Percentiles rank a stretch among this genome's conserved stretches.
phyloP scores from a whole-genome alignment of 2,113 vertebrate genomes.

The Percopsis transmontana region DNA sequence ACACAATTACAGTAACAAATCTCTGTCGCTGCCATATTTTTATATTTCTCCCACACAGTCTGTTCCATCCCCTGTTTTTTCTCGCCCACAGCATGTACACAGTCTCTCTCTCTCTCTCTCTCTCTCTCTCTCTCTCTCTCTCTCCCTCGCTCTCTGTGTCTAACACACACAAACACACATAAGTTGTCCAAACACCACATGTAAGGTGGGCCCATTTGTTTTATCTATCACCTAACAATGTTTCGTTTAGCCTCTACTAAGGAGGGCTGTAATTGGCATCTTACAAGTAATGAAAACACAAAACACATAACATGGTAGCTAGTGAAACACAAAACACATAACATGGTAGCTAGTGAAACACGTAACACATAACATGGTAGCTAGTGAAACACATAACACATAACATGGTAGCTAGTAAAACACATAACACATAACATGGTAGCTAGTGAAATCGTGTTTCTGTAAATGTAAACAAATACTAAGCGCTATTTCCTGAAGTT shows the following conservation, averaged over 20 bases:
- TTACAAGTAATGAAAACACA: no score
- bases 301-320: no score
- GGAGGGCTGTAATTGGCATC: slow-evolving; percentile 1
- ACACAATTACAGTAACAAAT: slow-evolving; percentile 61
- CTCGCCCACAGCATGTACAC: slow-evolving; percentile 15
- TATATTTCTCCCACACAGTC: slow-evolving; percentile 50
- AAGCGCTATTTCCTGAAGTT: no score
- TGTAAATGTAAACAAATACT: no score
- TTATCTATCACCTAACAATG: slow-evolving; percentile 46
- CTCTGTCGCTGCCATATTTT: slow-evolving; percentile 23
- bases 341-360: no score
- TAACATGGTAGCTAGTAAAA: no score
- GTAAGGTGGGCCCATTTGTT: slow-evolving; percentile 53
- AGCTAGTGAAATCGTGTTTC: no score
- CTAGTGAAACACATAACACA: no score
- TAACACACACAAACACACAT: background rate
- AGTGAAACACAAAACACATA: no score
- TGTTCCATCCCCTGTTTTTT: slow-evolving; percentile 24
- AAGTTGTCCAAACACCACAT: slow-evolving; percentile 30
- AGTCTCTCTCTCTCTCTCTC: slow-evolving; percentile 6
- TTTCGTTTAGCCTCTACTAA: slow-evolving; percentile 41
- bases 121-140: slow-evolving; percentile 13
- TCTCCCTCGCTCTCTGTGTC: slow-evolving; percentile 1
- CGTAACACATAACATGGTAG: no score
- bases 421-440: no score